phyloP scores from a whole-genome alignment of 2,888 invertebrate genomes.

The Strigamia maritima region DNA sequence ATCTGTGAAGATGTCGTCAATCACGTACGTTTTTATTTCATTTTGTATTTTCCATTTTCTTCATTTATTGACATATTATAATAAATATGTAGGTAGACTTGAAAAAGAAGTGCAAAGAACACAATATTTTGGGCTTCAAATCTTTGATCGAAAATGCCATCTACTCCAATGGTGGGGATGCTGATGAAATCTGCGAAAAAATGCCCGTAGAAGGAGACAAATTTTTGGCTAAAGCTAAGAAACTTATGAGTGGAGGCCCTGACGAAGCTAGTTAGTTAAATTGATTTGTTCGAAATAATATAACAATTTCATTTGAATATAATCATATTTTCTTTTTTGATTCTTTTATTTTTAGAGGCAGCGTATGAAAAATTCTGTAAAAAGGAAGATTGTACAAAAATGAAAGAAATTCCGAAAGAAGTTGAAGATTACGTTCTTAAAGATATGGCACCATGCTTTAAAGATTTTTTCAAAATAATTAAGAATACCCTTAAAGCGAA shows the following conservation, averaged over 20 bases:
- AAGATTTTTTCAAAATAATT: background rate
- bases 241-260: background rate
- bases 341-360: background rate
- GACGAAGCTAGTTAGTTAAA: background rate
- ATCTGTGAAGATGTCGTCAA: background rate
- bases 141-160: background rate
- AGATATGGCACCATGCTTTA: background rate
- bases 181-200: background rate
- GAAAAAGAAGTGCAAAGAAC: background rate
- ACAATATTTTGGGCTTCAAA: background rate
- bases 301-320: too few species aligned
- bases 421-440: background rate
- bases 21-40: background rate
- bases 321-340: background rate
- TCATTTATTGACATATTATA: background rate
- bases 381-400: background rate
- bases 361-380: background rate
- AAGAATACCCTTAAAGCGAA: background rate
- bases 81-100: background rate
- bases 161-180: background rate
- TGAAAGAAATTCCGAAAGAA: background rate
- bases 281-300: background rate
- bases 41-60: background rate
- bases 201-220: background rate
- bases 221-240: background rate